A percentile compares a stretch with the other conserved stretches of the same genome.
These are phyloP conservation scores for Nemotelus nigrinus DNA, from an alignment of 2,888 invertebrate species.

Conservation along the genomic window DNA sequence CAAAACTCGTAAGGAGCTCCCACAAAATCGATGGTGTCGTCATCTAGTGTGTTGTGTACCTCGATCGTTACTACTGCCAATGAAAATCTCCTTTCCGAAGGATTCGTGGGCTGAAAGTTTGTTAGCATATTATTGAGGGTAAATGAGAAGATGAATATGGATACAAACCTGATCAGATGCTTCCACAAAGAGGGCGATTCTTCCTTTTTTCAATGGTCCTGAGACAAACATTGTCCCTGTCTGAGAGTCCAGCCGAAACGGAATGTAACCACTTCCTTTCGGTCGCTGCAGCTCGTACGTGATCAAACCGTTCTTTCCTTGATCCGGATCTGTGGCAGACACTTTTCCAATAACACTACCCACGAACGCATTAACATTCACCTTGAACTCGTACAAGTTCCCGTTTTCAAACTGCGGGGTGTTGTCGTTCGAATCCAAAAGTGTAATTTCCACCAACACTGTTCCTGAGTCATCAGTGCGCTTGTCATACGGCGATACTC, in stretches of 20 bases:
- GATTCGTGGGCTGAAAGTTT: slow-evolving; percentile 74
- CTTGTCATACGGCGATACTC: slow-evolving; percentile 69
- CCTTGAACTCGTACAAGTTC: slow-evolving; percentile 82
- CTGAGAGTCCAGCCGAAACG: slow-evolving; percentile 77
- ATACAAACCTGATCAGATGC: slow-evolving; percentile 73
- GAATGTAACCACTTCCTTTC: slow-evolving; percentile 72
- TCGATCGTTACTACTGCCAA: slow-evolving; percentile 87
- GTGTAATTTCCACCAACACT: slow-evolving; percentile 82
- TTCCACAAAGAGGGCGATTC: slow-evolving; percentile 84
- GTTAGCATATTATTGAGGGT: background rate
- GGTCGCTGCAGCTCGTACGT: slow-evolving; percentile 78
- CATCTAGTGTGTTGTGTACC: slow-evolving; percentile 68
- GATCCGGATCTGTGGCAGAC: slow-evolving; percentile 83
- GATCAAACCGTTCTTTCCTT: slow-evolving; percentile 75
- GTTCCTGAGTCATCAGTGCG: slow-evolving; percentile 64
- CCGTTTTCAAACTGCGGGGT: slow-evolving; percentile 86
- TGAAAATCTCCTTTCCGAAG: slow-evolving; percentile 83
- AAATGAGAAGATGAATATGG: background rate
- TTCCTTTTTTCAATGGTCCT: slow-evolving; percentile 73
- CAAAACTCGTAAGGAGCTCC: slow-evolving; percentile 90
- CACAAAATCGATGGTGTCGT: slow-evolving; percentile 78
- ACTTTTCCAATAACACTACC: slow-evolving; percentile 82
- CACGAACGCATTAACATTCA: slow-evolving; percentile 74
- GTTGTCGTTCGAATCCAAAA: slow-evolving; percentile 91
- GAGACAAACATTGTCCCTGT: slow-evolving; percentile 75